Evolutionary conservation across 2,888 invertebrate genomes (phyloP).

Genomic region (Chymomyza procnemis): DNA sequence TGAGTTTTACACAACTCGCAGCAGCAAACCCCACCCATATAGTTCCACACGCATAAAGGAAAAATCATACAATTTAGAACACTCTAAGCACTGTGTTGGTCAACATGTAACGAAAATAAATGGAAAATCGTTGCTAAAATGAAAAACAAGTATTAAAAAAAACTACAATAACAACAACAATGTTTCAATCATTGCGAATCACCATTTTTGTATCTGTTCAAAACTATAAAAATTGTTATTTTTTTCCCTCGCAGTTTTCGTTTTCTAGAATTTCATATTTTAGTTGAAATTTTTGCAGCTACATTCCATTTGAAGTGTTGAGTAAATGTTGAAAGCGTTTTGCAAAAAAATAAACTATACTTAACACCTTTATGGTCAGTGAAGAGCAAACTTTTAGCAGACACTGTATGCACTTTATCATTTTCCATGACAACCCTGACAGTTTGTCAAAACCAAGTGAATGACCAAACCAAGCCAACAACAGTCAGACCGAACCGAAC

Average conservation of each 20-base stretch:
- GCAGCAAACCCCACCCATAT: conserved; percentile 9
- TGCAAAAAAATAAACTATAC: conserved; percentile 1
- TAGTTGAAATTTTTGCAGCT: conserved; percentile 19
- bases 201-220: neutral
- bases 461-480: no score
- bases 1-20: conserved; percentile 38
- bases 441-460: neutral
- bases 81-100: conserved; percentile 3
- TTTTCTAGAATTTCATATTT: conserved; percentile 14
- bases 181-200: neutral
- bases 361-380: conserved; percentile 12
- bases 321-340: conserved; percentile 18
- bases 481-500: no score
- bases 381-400: neutral
- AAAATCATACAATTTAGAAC: conserved; percentile 1
- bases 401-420: conserved; percentile 41
- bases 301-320: conserved; percentile 11
- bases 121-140: conserved; percentile 39
- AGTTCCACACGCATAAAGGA: conserved; percentile 3
- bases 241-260: neutral
- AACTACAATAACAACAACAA: neutral
- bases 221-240: conserved; percentile 11
- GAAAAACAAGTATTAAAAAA: neutral
- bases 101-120: conserved; percentile 48
- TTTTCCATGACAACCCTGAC: conserved; percentile 23